Evolutionary conservation across 2,113 vertebrate genomes (phyloP).

Genomic region (Apodemus sylvaticus): DNA sequence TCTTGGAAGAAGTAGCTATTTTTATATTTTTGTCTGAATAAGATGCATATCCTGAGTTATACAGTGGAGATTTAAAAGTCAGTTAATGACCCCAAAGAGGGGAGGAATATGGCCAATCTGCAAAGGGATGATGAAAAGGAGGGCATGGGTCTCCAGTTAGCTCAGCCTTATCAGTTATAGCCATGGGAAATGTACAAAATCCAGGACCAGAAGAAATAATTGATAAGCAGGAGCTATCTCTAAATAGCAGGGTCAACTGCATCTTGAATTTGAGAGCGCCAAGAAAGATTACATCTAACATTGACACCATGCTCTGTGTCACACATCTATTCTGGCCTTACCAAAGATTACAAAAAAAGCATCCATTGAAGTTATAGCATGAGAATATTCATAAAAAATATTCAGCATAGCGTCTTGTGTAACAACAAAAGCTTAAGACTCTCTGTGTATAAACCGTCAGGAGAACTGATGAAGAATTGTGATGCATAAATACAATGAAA

Average conservation of each 20-base stretch:
- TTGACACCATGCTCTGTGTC: neutral
- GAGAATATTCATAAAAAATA: neutral
- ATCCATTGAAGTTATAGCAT: neutral
- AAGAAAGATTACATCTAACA: neutral
- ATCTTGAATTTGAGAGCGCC: neutral
- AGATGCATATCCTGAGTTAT: neutral
- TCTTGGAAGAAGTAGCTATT: neutral
- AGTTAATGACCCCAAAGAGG: neutral
- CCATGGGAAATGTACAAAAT: neutral
- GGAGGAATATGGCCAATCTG: neutral
- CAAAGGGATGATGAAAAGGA: neutral
- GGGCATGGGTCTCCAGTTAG: neutral
- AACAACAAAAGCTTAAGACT: neutral
- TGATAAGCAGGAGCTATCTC: neutral
- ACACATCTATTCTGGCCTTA: neutral
- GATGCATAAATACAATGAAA: neutral
- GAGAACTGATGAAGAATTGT: neutral
- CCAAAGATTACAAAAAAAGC: neutral
- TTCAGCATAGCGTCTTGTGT: neutral
- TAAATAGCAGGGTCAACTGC: neutral
- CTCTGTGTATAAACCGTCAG: neutral
- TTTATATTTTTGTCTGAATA: neutral
- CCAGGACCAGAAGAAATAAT: neutral
- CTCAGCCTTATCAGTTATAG: neutral
- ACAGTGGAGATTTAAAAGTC: neutral